phyloP scores from a whole-genome alignment of 2,113 vertebrate species.

The Pelecanus crispus region DNA sequence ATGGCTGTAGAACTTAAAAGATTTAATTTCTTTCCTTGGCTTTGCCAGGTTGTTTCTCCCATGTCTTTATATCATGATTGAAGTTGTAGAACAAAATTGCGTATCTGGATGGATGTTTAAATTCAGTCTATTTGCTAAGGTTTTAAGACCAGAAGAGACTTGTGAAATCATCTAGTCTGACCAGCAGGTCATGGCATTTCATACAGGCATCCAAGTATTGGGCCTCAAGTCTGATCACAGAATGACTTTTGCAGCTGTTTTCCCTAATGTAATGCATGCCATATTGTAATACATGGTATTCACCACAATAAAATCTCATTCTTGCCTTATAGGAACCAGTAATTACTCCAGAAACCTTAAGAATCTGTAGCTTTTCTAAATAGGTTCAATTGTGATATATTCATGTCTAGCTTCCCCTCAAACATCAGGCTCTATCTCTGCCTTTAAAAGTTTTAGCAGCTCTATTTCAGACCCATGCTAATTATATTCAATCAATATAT shows the following conservation, averaged over 20 bases:
- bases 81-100: not conserved
- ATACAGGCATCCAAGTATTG: not conserved
- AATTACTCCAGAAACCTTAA: not conserved
- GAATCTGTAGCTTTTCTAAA: not conserved
- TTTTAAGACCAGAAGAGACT: not conserved
- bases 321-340: not conserved
- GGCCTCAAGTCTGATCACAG: not conserved
- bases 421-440: not conserved
- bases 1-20: not conserved
- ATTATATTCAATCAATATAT: not conserved
- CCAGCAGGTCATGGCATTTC: not conserved
- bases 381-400: not conserved
- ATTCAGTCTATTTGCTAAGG: not conserved
- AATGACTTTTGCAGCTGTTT: not conserved
- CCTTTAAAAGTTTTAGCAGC: not conserved
- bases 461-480: not conserved
- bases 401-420: not conserved
- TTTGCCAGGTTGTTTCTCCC: not conserved
- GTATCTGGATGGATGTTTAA: not conserved
- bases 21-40: not conserved
- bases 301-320: not conserved
- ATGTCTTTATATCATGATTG: not conserved
- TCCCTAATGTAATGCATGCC: not conserved
- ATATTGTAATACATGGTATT: not conserved
- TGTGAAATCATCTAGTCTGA: not conserved